phyloP scores from a whole-genome alignment of 2,888 invertebrate species.

The Augochlorella aurata region DNA sequence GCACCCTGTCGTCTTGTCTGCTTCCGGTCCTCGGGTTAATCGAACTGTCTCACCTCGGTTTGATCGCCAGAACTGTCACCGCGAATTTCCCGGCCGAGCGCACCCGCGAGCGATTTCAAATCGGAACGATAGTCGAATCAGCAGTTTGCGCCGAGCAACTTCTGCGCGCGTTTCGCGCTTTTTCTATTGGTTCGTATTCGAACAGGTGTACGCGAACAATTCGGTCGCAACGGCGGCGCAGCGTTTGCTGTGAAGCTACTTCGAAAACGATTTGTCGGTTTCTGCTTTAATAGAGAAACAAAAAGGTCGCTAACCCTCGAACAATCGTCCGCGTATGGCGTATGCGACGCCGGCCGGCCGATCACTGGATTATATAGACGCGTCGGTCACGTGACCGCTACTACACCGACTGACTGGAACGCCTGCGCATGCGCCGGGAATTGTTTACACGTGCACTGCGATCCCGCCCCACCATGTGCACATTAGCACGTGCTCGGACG shows the following conservation, averaged over 20 bases:
- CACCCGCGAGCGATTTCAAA: not conserved
- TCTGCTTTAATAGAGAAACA: not conserved
- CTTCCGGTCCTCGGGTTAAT: constrained; percentile 41
- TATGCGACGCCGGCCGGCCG: constrained; percentile 79
- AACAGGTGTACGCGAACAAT: not conserved
- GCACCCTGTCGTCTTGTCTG: constrained; percentile 78
- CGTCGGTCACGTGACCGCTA: constrained; percentile 77
- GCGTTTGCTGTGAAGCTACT: not conserved
- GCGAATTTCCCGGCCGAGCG: not conserved
- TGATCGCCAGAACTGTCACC: not conserved
- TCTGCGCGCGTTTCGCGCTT: not conserved
- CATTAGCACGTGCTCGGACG: constrained; percentile 49
- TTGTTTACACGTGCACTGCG: constrained; percentile 79
- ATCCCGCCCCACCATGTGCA: constrained; percentile 38
- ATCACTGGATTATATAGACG: constrained; percentile 75
- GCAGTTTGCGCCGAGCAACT: not conserved
- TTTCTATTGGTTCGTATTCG: not conserved
- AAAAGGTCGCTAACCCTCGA: constrained; percentile 6
- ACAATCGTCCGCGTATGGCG: constrained; percentile 62
- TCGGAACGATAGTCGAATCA: not conserved
- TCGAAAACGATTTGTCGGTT: not conserved
- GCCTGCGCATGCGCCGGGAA: constrained; percentile 77
- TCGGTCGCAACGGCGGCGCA: not conserved
- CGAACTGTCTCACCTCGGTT: constrained; percentile 23
- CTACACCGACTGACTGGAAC: not conserved